A percentile compares a stretch with the other conserved stretches of the same genome.
Conservation (phyloP, 2,797 vertebrate species). For the Mycteria americana region DNA sequence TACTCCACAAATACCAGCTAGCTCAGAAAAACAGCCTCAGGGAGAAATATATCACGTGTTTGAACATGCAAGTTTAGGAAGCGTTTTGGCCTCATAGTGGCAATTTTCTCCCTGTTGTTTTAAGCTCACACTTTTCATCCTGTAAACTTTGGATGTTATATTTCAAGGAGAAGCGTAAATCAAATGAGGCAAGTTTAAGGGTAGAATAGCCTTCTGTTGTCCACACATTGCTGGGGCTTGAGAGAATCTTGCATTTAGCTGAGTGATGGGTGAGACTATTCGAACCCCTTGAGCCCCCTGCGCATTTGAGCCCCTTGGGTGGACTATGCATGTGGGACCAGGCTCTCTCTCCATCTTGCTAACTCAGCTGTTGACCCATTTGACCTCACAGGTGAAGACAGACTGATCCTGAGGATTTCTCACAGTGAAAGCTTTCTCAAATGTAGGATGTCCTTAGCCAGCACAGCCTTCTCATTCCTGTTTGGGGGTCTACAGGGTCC, state of each 20-base stretch:
- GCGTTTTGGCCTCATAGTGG: background rate
- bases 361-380: background rate
- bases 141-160: background rate
- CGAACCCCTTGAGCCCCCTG: background rate
- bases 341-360: background rate
- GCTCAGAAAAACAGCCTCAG: background rate
- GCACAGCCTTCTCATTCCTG: background rate
- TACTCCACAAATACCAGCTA: background rate
- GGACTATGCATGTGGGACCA: background rate
- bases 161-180: background rate
- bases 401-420: background rate
- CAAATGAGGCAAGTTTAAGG: background rate
- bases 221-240: background rate
- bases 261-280: background rate
- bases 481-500: background rate
- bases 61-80: background rate
- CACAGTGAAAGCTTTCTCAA: background rate
- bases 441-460: background rate
- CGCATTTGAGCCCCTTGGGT: background rate
- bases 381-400: background rate
- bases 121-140: background rate
- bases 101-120: background rate
- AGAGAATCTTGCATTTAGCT: background rate
- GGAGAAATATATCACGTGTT: background rate
- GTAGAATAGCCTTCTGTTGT: background rate